These are phyloP conservation scores for Coenobita brevimanus DNA, from an alignment of 1,140 invertebrate genomes.

Conservation along the genomic window DNA sequence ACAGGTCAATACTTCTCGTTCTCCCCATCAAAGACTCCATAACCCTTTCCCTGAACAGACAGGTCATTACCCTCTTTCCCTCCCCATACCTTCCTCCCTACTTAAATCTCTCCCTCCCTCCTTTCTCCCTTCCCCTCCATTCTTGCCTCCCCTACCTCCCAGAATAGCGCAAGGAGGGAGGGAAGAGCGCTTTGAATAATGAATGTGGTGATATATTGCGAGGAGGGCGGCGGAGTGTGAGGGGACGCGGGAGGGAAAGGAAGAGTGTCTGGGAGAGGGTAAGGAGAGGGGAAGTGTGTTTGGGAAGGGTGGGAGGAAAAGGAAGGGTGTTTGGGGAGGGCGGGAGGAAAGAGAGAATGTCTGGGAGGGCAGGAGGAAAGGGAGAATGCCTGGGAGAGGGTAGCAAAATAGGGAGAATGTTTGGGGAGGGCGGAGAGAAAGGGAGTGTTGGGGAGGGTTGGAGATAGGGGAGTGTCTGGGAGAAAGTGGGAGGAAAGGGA, in stretches of 20 bases:
- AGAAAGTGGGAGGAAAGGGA: slow-evolving; percentile 1
- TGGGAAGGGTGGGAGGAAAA: background rate
- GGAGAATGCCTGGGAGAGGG: too few relatives aligned
- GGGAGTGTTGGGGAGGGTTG: too few relatives aligned
- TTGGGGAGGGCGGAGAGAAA: too few relatives aligned
- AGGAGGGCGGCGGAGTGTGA: background rate
- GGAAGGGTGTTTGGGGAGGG: background rate
- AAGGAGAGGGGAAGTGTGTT: background rate
- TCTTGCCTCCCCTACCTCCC: background rate
- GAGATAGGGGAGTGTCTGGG: background rate
- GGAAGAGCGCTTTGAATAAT: slow-evolving; percentile 21
- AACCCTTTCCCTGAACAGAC: too few relatives aligned
- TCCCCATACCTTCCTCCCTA: too few relatives aligned
- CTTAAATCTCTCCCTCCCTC: background rate
- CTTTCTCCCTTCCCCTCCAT: background rate
- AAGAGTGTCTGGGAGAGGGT: background rate
- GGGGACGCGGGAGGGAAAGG: background rate
- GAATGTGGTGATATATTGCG: slow-evolving; percentile 30
- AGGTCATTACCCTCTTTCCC: too few relatives aligned
- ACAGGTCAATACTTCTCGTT: too few relatives aligned
- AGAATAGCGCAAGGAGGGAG: slow-evolving; percentile 11
- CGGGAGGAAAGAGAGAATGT: background rate
- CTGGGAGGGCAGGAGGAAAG: background rate
- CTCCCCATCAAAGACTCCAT: too few relatives aligned
- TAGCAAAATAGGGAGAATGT: too few relatives aligned